Percentiles rank a stretch among this genome's conserved stretches.
Evolutionary conservation across 2,888 invertebrate species (phyloP).

Genomic region (Chrysotoxum bicinctum): DNA sequence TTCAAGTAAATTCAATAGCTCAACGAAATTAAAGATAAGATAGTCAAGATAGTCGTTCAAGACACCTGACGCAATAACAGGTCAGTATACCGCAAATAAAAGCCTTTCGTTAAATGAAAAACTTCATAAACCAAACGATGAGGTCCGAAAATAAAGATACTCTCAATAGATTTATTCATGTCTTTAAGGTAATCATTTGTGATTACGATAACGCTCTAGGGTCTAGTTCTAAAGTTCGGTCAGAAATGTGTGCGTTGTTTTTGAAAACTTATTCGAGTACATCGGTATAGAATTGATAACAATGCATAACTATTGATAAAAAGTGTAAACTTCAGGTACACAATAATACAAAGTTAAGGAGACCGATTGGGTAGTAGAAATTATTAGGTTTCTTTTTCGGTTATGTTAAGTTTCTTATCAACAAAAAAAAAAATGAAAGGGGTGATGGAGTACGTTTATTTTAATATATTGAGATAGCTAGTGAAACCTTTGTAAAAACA

Average conservation of each 20-base stretch:
- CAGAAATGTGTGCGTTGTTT: background rate
- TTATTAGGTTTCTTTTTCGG: constrained; percentile 13
- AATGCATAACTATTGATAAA: constrained; percentile 16
- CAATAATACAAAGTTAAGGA: background rate
- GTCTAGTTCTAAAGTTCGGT: background rate
- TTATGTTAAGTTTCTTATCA: constrained; percentile 3
- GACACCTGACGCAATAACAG: constrained; percentile 6
- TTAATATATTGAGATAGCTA: background rate
- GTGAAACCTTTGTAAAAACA: constrained; percentile 16
- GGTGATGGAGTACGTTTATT: background rate
- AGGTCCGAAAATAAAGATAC: background rate
- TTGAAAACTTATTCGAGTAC: background rate
- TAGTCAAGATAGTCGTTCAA: constrained; percentile 3
- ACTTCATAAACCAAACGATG: background rate
- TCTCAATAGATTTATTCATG: background rate
- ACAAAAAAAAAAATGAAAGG: too few species aligned
- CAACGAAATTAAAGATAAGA: constrained; percentile 6
- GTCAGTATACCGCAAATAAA: background rate
- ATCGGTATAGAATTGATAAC: constrained; percentile 41
- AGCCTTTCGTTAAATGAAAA: background rate
- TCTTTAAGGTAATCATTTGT: background rate
- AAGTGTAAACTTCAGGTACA: constrained; percentile 20
- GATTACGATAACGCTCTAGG: background rate
- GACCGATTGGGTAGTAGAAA: background rate
- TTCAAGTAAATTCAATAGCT: constrained; percentile 1